These are phyloP conservation scores for Agriopis aurantiaria DNA, from an alignment of 2,888 invertebrate genomes.

Conservation along the genomic window DNA sequence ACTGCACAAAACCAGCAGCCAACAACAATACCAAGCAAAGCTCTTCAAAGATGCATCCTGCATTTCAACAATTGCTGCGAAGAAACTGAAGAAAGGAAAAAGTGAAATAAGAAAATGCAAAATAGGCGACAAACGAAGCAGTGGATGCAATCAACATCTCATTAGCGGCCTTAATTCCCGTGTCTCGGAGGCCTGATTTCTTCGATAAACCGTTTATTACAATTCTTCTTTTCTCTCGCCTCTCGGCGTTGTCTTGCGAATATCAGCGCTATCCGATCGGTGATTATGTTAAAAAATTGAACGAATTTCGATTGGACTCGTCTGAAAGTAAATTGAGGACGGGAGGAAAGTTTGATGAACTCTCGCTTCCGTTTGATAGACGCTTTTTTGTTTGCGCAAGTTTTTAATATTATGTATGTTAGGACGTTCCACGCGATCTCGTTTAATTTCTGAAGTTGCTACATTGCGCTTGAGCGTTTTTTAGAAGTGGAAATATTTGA, in stretches of 20 bases:
- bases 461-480: background rate
- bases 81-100: conserved; percentile 50
- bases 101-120: conserved; percentile 64
- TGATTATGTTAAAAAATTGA: conserved; percentile 74
- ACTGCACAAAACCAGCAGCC: conserved; percentile 54
- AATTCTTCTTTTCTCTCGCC: conserved; percentile 59
- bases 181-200: conserved; percentile 72
- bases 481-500: background rate
- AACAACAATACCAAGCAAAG: conserved; percentile 58
- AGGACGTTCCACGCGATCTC: conserved; percentile 1
- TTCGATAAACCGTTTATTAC: conserved; percentile 79
- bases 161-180: conserved; percentile 81
- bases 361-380: conserved; percentile 54
- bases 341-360: conserved; percentile 71
- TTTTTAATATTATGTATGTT: conserved; percentile 19
- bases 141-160: conserved; percentile 84
- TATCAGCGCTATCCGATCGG: conserved; percentile 68
- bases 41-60: conserved; percentile 69
- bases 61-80: conserved; percentile 65
- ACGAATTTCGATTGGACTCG: conserved; percentile 66
- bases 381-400: conserved; percentile 39
- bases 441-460: conserved; percentile 7
- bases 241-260: conserved; percentile 63
- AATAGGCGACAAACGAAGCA: conserved; percentile 73
- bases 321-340: conserved; percentile 67